A percentile compares a stretch with the other conserved stretches of the same genome.
phyloP scores from a whole-genome alignment of 2,888 invertebrate species.

The Hylaea fasciaria region DNA sequence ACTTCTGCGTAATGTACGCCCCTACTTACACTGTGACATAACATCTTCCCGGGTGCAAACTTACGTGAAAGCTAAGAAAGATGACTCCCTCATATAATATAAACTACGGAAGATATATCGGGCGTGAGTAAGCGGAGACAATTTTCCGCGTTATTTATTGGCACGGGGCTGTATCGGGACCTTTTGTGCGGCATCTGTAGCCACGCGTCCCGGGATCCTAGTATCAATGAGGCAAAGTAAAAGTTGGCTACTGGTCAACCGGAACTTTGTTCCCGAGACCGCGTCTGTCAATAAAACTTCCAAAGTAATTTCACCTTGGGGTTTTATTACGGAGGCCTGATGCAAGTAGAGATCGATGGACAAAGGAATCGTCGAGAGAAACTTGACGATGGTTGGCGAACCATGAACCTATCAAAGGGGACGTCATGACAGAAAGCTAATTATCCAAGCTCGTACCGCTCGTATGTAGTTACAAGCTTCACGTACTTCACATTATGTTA shows the following conservation, averaged over 20 bases:
- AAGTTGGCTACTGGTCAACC: conserved; percentile 68
- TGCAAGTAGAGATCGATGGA: conserved; percentile 34
- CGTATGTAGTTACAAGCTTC: too few relatives aligned
- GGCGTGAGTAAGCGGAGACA: conserved; percentile 60
- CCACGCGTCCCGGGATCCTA: conserved; percentile 50
- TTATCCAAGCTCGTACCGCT: too few relatives aligned
- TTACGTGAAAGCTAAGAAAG: conserved; percentile 63
- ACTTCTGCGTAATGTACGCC: conserved; percentile 4
- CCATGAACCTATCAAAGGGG: too few relatives aligned
- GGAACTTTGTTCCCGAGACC: conserved; percentile 66
- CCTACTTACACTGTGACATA: conserved; percentile 48
- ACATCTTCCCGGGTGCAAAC: conserved; percentile 56
- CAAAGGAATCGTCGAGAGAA: conserved; percentile 41
- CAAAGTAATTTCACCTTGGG: conserved; percentile 72
- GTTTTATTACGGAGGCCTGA: conserved; percentile 5
- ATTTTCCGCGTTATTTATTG: conserved; percentile 72
- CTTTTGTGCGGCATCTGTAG: conserved; percentile 64
- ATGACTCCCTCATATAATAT: conserved; percentile 62
- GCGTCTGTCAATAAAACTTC: conserved; percentile 76
- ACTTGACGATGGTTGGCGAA: conserved; percentile 37
- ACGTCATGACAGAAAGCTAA: too few relatives aligned
- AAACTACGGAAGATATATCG: conserved; percentile 67
- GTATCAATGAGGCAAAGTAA: conserved; percentile 74
- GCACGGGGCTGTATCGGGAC: conserved; percentile 59
- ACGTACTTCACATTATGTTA: too few relatives aligned